These are phyloP conservation scores for Hololepta plana DNA, from an alignment of 2,888 invertebrate species.

Conservation along the genomic window DNA sequence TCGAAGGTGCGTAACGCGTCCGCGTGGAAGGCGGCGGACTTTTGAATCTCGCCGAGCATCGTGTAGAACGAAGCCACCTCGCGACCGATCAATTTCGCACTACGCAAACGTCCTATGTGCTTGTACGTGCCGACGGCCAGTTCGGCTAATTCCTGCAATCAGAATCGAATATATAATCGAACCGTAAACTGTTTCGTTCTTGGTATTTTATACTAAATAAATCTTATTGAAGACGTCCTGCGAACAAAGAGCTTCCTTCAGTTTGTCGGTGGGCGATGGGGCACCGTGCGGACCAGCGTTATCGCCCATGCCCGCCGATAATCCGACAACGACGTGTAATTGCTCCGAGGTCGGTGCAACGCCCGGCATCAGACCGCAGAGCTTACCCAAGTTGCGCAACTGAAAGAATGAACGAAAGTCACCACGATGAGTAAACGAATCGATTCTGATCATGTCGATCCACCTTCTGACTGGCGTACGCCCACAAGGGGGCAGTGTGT, in stretches of 20 bases:
- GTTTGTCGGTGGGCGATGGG: slow-evolving; percentile 55
- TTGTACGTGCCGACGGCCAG: slow-evolving; percentile 93
- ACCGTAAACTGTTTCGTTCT: not conserved
- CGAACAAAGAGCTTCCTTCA: slow-evolving; percentile 81
- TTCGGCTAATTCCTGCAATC: slow-evolving; percentile 63
- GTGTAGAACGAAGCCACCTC: slow-evolving; percentile 85
- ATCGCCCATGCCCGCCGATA: slow-evolving; percentile 84
- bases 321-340: slow-evolving; percentile 73
- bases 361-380: slow-evolving; percentile 83
- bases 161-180: too few species aligned
- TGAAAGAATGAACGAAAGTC: slow-evolving; percentile 19
- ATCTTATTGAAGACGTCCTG: slow-evolving; percentile 77
- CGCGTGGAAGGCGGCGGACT: slow-evolving; percentile 74
- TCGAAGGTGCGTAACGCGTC: slow-evolving; percentile 75
- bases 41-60: slow-evolving; percentile 66
- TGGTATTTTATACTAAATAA: slow-evolving; percentile 42
- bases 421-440: not conserved
- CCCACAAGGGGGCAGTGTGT: slow-evolving; percentile 74
- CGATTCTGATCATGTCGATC: slow-evolving; percentile 5
- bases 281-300: slow-evolving; percentile 31
- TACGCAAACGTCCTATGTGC: slow-evolving; percentile 64
- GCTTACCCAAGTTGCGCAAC: slow-evolving; percentile 67
- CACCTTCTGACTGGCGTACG: slow-evolving; percentile 51
- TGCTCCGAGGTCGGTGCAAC: slow-evolving; percentile 68
- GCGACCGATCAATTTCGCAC: slow-evolving; percentile 73